Conservation (phyloP, 2,113 vertebrate species). For the Ivindomyrus marchei region DNA sequence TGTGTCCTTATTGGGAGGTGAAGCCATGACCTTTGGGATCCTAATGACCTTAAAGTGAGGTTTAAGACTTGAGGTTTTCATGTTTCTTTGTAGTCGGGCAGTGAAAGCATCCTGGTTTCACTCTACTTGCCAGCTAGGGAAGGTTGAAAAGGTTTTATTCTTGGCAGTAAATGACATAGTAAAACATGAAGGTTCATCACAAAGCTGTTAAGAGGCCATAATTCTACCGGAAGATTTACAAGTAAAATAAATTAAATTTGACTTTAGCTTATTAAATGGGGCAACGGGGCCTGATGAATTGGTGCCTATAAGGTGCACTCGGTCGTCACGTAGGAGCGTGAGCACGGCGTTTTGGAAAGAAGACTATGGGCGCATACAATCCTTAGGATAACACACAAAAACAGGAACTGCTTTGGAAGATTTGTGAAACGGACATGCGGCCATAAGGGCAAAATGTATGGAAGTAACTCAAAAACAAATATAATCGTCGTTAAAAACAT, state of each 20-base stretch:
- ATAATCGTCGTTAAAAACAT: background rate
- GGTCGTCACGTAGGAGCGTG: background rate
- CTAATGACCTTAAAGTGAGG: background rate
- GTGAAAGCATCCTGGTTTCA: background rate
- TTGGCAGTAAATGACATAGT: background rate
- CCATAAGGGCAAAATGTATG: background rate
- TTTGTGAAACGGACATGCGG: background rate
- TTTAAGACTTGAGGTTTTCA: background rate
- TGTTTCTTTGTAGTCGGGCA: background rate
- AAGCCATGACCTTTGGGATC: background rate
- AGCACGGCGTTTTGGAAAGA: background rate
- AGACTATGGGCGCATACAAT: background rate
- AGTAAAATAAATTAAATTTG: slow-evolving; percentile 10
- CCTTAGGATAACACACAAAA: background rate
- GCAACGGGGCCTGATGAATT: background rate
- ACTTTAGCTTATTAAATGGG: background rate
- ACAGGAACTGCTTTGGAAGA: background rate
- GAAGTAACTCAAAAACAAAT: background rate
- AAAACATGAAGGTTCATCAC: background rate
- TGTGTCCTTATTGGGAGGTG: background rate
- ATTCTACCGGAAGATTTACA: background rate
- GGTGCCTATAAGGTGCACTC: background rate
- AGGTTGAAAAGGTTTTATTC: background rate
- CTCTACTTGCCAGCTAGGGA: background rate
- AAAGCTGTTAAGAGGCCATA: background rate